Evolutionary conservation across 92 coral and sea anemone species (phyloP), one percentile per base, ranked within the genome.

Genomic region (Palythoa caribaeorum): DNA sequence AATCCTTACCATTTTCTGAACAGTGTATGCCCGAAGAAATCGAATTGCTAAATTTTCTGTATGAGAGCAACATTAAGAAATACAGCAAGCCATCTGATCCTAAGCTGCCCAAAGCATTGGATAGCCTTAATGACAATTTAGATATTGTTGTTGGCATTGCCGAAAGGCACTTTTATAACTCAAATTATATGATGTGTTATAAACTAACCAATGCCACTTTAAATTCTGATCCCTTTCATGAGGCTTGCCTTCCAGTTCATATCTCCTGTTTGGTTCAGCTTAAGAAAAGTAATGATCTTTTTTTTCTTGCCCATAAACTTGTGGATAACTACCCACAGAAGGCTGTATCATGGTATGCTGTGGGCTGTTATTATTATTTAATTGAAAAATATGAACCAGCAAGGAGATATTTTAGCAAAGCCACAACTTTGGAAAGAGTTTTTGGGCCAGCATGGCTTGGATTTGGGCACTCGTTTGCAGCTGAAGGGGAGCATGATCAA

Each of bases 401-500:
- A 20, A 88, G 99, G 52, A 92, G 99, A 88, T 97, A 95, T 80
- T 95, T 95, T 78, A 95, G 98, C 79, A 97, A 97, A 88, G 96
- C 97, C 10, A 95, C 99, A 55, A 88, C 92, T 35, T 81, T 95
- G 59, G 99, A 97, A 51, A 90, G 94, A 35, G 93, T 94, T 40
- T 97, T 93, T 93, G 99, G 99, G 47, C 96, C 97, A 50, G 99
- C 99, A 55, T 97, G 99, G 99, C 93, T 97, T 83, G 98, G 96
- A 60, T 97, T 97, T 92, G 99, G 99, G 15, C 99, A 97, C 83
- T 94, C 99, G 3, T 97, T 97, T 91, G 99, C 99, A 2, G 97
- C 96, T 38, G 99, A 97, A 90, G 99, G 98, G 6, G 99, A 97
- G 53, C 99, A 97, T 87, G 99, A 97, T 78, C 99, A 97, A 87